Evolutionary conservation across 2,888 invertebrate genomes (phyloP).

Genomic region (Pristionchus fissidentatus): DNA sequence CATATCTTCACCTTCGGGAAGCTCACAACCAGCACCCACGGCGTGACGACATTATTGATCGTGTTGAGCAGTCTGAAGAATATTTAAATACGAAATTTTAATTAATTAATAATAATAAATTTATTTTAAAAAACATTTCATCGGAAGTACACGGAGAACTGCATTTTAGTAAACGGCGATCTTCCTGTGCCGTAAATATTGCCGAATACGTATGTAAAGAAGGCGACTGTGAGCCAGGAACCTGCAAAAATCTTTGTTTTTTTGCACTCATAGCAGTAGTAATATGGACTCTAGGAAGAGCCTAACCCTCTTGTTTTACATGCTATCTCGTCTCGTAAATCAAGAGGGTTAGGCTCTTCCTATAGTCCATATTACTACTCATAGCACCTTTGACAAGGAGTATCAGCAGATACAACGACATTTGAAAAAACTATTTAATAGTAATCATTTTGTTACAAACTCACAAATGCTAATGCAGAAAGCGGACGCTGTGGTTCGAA

Average conservation of each 20-base stretch:
- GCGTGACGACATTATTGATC: not conserved
- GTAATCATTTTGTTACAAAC: too few species aligned
- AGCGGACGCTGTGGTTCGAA: not conserved
- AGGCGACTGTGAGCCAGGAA: not conserved
- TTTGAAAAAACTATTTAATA: not conserved
- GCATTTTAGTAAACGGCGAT: conserved; percentile 3
- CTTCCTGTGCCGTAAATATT: not conserved
- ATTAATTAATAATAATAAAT: not conserved
- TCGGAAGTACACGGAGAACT: not conserved
- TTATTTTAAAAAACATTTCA: not conserved
- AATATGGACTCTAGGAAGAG: too few species aligned
- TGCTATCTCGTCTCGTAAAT: too few species aligned
- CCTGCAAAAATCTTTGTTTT: not conserved
- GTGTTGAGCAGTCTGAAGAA: not conserved
- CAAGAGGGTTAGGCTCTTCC: too few species aligned
- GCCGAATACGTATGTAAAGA: not conserved
- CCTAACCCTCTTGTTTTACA: too few species aligned
- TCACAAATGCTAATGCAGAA: not conserved
- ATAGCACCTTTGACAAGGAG: too few species aligned
- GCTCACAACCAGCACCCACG: not conserved
- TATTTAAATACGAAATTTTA: not conserved
- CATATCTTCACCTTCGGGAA: conserved; percentile 19
- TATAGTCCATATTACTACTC: too few species aligned
- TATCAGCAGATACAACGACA: not conserved
- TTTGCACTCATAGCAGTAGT: too few species aligned